Conservation (phyloP, 2,797 vertebrate species). For the Sebastolobus alascanus region DNA sequence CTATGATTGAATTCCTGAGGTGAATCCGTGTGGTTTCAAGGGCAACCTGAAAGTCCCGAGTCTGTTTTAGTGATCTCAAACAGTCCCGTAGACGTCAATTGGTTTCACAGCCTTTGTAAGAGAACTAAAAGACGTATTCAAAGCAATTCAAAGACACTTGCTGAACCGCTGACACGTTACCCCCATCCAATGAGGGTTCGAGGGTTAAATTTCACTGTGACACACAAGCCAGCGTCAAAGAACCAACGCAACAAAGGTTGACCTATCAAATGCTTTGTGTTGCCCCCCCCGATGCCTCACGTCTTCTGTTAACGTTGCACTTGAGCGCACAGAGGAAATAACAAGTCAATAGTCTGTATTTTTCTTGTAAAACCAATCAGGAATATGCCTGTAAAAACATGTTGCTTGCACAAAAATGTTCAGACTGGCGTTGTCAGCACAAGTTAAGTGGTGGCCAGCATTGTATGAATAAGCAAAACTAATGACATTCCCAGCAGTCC, state of each 20-base stretch:
- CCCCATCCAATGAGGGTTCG: constrained; percentile 1
- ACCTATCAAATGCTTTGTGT: constrained; percentile 16
- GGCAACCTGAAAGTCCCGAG: constrained; percentile 16
- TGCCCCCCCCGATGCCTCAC: neutral
- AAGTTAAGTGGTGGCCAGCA: neutral
- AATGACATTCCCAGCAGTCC: neutral
- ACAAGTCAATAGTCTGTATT: neutral
- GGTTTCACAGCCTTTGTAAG: constrained; percentile 3
- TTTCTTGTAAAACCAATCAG: neutral
- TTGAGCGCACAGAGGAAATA: neutral
- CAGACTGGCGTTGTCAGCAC: neutral
- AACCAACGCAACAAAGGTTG: constrained; percentile 33
- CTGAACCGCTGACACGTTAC: neutral
- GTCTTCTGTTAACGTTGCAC: neutral
- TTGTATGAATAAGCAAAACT: neutral
- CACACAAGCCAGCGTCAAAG: constrained; percentile 32
- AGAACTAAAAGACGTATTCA: constrained; percentile 2
- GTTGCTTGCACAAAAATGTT: neutral
- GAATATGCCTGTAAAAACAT: neutral
- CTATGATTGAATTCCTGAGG: constrained; percentile 40
- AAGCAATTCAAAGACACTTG: constrained; percentile 1
- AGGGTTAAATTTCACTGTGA: constrained; percentile 36
- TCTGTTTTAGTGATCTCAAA: constrained; percentile 8
- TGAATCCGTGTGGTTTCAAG: constrained; percentile 25
- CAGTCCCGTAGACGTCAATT: neutral